These are phyloP conservation scores for Eucera pruinosa DNA, from an alignment of 2,888 invertebrate species.

Conservation along the genomic window DNA sequence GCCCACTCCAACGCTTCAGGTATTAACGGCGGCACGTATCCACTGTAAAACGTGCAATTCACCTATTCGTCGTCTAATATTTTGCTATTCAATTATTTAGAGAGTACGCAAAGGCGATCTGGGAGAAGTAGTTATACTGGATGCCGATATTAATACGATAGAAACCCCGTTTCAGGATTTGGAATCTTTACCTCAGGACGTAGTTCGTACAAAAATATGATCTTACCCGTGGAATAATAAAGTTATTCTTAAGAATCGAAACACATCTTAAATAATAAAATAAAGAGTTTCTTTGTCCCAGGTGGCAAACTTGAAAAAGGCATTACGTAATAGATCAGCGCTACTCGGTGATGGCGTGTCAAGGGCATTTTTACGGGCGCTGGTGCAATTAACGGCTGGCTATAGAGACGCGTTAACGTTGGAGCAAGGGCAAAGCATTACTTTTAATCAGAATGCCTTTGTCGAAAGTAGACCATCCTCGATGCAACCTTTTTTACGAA, in stretches of 20 bases:
- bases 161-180: slow-evolving; percentile 96
- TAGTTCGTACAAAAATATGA: slow-evolving; percentile 87
- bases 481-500: slow-evolving; percentile 94
- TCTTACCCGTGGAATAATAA: slow-evolving; percentile 23
- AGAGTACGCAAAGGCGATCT: slow-evolving; percentile 92
- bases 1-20: slow-evolving; percentile 93
- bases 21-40: slow-evolving; percentile 77
- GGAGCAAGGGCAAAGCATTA: slow-evolving; percentile 89
- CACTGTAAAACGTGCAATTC: background rate
- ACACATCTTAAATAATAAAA: slow-evolving; percentile 67
- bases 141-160: slow-evolving; percentile 95
- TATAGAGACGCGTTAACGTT: slow-evolving; percentile 95
- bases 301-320: slow-evolving; percentile 90
- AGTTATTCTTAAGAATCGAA: slow-evolving; percentile 50
- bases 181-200: slow-evolving; percentile 94
- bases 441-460: slow-evolving; percentile 94
- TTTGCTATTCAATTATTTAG: slow-evolving; percentile 84
- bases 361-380: slow-evolving; percentile 94
- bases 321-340: slow-evolving; percentile 90
- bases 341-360: slow-evolving; percentile 96
- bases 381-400: slow-evolving; percentile 97
- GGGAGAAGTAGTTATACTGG: slow-evolving; percentile 96
- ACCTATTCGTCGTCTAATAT: slow-evolving; percentile 14
- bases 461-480: slow-evolving; percentile 93
- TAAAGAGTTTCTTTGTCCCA: slow-evolving; percentile 83